Conservation (phyloP, 1,140 invertebrate species). For the Pemphigus obesinymphae region DNA sequence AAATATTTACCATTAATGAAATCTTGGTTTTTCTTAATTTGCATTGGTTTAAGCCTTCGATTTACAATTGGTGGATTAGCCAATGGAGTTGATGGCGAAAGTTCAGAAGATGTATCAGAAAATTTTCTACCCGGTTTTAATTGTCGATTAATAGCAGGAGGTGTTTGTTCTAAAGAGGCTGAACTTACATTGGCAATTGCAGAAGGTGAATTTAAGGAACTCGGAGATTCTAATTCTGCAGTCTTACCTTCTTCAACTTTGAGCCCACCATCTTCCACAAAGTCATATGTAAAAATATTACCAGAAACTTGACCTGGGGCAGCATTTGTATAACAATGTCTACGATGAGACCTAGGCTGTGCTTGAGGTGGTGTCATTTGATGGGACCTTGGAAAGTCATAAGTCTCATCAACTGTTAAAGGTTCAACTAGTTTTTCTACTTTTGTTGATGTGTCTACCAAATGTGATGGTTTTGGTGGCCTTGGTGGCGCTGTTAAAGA, state of each 20-base stretch:
- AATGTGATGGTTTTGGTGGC: slow-evolving; percentile 69
- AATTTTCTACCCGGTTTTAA: slow-evolving; percentile 68
- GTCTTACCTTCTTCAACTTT: slow-evolving; percentile 38
- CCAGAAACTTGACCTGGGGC: slow-evolving; percentile 56
- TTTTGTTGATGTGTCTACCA: slow-evolving; percentile 44
- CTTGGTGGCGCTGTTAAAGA: slow-evolving; percentile 60
- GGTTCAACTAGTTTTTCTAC: slow-evolving; percentile 25
- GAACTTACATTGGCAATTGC: slow-evolving; percentile 22
- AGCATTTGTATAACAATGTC: slow-evolving; percentile 70
- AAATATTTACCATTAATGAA: slow-evolving; percentile 12
- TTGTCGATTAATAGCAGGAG: slow-evolving; percentile 69
- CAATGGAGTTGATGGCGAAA: slow-evolving; percentile 47
- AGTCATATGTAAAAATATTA: slow-evolving; percentile 59
- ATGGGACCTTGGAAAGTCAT: slow-evolving; percentile 68
- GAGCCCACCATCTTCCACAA: slow-evolving; percentile 44
- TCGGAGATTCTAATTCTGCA: slow-evolving; percentile 55
- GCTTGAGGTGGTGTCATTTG: slow-evolving; percentile 51
- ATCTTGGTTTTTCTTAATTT: slow-evolving; percentile 39
- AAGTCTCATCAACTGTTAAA: slow-evolving; percentile 50
- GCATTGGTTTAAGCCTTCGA: slow-evolving; percentile 54
- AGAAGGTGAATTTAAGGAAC: slow-evolving; percentile 53
- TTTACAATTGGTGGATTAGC: slow-evolving; percentile 56
- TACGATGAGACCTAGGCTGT: slow-evolving; percentile 45
- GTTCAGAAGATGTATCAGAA: slow-evolving; percentile 53
- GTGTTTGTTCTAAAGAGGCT: slow-evolving; percentile 52